Conservation (phyloP, 2,797 vertebrate species). For the Myotis findleyi region DNA sequence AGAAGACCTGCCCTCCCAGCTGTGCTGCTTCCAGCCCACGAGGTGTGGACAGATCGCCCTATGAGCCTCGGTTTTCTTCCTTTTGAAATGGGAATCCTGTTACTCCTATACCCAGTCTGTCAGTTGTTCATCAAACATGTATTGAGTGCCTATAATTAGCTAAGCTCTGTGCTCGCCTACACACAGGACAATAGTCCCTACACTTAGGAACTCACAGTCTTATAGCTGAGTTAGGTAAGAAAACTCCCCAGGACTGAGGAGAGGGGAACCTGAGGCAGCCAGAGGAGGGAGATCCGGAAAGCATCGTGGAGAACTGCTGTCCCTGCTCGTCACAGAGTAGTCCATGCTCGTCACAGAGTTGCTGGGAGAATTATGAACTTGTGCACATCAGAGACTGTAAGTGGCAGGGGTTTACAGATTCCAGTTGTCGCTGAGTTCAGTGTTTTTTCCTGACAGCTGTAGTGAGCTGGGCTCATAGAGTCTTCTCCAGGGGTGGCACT, state of each 20-base stretch:
- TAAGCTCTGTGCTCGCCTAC: neutral
- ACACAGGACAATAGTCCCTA: neutral
- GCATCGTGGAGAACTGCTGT: fast-evolving
- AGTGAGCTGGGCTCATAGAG: neutral
- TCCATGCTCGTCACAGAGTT: neutral
- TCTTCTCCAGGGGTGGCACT: neutral
- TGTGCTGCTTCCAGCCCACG: neutral
- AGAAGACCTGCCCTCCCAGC: neutral
- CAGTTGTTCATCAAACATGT: neutral
- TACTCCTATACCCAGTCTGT: too few species aligned
- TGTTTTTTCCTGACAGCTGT: neutral
- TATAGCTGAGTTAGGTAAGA: neutral
- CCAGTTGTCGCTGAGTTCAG: neutral
- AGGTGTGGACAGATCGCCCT: neutral
- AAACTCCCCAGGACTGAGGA: neutral
- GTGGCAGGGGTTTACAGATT: neutral
- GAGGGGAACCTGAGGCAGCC: neutral
- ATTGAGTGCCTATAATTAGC: neutral
- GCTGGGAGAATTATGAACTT: neutral
- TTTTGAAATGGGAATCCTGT: neutral
- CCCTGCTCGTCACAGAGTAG: neutral
- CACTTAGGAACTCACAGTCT: neutral
- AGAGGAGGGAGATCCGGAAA: neutral
- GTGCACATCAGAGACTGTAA: neutral
- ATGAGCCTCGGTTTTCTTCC: neutral